These are phyloP conservation scores for Ophion ventricosus DNA, from an alignment of 2,888 invertebrate species.

Conservation along the genomic window DNA sequence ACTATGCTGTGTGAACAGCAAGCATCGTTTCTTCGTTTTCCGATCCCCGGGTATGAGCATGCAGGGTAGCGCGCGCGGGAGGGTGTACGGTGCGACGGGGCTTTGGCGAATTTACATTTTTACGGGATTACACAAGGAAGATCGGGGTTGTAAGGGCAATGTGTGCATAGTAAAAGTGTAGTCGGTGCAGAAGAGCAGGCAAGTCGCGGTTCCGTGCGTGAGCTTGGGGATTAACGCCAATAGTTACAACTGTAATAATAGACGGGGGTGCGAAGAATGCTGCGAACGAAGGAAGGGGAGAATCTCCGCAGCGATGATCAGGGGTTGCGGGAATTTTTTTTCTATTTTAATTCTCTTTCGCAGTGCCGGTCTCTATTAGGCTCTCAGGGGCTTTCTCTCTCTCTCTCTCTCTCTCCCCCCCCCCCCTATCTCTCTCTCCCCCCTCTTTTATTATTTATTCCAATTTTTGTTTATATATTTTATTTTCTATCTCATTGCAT, in stretches of 20 bases:
- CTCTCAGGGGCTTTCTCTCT: too few species aligned
- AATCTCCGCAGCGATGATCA: slow-evolving; percentile 13
- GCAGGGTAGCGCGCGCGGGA: not conserved
- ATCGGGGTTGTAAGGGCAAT: slow-evolving; percentile 39
- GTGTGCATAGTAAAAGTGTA: slow-evolving; percentile 26
- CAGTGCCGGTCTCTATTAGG: too few species aligned
- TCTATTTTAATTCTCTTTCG: not conserved
- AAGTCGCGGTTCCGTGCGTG: slow-evolving; percentile 49
- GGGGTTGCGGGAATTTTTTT: slow-evolving; percentile 40
- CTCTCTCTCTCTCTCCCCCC: too few species aligned
- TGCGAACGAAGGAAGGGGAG: slow-evolving; percentile 3
- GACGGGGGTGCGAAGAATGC: slow-evolving; percentile 53
- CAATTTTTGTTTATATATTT: too few species aligned
- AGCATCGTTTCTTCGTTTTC: slow-evolving; percentile 60
- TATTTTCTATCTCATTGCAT: too few species aligned
- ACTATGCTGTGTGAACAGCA: slow-evolving; percentile 57
- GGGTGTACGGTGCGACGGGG: slow-evolving; percentile 24
- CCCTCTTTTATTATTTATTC: too few species aligned
- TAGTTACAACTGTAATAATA: slow-evolving; percentile 78
- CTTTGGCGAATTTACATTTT: slow-evolving; percentile 77
- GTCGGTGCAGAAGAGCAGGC: slow-evolving; percentile 26
- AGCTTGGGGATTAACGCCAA: slow-evolving; percentile 72
- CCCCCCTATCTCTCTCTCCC: too few species aligned
- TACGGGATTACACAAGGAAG: slow-evolving; percentile 76
- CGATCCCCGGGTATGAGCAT: slow-evolving; percentile 21